phyloP scores from a whole-genome alignment of 1,140 invertebrate genomes.

The Platorchestia sp. region DNA sequence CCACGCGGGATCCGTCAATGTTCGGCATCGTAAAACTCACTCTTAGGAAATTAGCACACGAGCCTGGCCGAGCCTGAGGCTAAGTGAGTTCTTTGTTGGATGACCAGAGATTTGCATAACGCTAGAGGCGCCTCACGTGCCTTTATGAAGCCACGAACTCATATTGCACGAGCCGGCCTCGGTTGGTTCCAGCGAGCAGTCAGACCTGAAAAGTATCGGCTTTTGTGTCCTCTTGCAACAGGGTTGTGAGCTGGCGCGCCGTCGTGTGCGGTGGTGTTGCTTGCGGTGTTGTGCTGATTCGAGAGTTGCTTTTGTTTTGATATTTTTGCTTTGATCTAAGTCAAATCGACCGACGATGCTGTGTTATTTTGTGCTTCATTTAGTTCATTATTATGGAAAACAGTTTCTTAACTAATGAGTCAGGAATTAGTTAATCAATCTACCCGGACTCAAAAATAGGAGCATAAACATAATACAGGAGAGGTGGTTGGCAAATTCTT shows the following conservation, averaged over 20 bases:
- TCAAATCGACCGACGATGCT: no score
- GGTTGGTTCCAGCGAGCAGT: neutral
- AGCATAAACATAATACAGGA: no score
- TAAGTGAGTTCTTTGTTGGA: conserved; percentile 11
- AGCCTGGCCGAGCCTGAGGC: neutral
- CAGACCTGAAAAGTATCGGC: neutral
- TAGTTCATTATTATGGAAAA: no score
- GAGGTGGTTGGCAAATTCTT: no score
- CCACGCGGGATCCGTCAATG: neutral
- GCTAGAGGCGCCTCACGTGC: neutral
- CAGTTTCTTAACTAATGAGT: no score
- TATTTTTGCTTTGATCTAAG: no score
- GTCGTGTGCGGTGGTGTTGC: neutral
- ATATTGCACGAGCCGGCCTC: neutral
- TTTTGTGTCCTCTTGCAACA: neutral
- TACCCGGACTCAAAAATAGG: no score
- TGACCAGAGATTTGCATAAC: conserved; percentile 30
- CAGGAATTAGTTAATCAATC: no score
- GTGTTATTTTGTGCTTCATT: no score
- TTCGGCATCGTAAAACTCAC: conserved; percentile 25
- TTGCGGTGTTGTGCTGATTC: neutral
- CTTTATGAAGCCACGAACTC: neutral
- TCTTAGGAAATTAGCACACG: neutral
- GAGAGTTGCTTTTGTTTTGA: neutral
- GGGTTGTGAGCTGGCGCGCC: neutral